Base-by-base conservation (phyloP, 92 coral and sea anemone species). In the Palythoa grandis region DNA sequence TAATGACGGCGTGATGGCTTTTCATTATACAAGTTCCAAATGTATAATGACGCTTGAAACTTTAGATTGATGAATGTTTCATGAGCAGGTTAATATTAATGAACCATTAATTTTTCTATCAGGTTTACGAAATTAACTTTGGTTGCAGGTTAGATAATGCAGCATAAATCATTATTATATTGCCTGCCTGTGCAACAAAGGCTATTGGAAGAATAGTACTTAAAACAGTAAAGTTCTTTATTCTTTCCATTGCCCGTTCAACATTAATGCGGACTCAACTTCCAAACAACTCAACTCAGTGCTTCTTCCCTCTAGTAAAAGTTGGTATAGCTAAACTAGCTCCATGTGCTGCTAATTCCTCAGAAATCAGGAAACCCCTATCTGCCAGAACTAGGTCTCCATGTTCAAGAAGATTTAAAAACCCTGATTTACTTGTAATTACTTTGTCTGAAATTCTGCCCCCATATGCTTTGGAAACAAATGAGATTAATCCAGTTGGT, bases 141-240 rank as follows among this genome's bases (percentile, higher is more conserved):
- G 83, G 76, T 11, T 88, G 87, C 60, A 88, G 48, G 72, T 88
- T 88, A 35, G 39, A 35, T 17, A 88, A 47, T 61, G 91, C 88
- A 16, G 87, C 87, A 56, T 50, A 56, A 58, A 88, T 88, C 74
- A 73, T 82, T 35, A 83, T 29, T 14, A 88, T 88, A 54, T 73
- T 88, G 76, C 83, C 88, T 54, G 82, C 74, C 66, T 88, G 91
- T 25, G 91, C 87, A 54, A 88, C 88, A 24, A 83, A 52, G 54
- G 82, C 56, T 17, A 88, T 68, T 25, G 88, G 83, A 38, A 88
- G 43, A 6, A 71, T 73, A 20, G 68, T 83, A 57, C 66, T 76
- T 15, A 88, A 76, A 29, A 88, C 63, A 65, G 77, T 72, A 68
- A 88, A 82, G 48, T 88, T 88, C 77, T 88, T 88, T n/a, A 88